These are phyloP conservation scores for Heteropelma amictum DNA, from an alignment of 2,888 invertebrate species.

Conservation along the genomic window DNA sequence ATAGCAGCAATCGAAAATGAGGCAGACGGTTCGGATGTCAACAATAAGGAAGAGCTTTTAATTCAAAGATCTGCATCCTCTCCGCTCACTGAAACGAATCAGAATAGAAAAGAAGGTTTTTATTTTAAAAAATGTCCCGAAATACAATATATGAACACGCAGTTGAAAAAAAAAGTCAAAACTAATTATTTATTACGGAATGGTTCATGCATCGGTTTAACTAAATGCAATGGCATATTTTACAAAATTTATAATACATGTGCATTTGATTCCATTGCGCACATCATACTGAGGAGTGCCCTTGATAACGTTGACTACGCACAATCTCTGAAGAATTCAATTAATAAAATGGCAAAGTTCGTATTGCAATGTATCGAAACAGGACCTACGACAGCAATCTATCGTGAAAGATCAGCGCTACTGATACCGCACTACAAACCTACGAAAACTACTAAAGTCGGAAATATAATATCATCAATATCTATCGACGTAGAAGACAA, in stretches of 20 bases:
- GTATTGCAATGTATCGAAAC: neutral
- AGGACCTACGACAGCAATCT: neutral
- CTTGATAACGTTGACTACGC: neutral
- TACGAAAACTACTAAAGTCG: neutral
- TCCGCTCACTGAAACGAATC: too few species aligned
- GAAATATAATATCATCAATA: neutral
- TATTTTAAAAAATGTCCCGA: neutral
- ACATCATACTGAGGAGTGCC: neutral
- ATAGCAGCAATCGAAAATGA: too few species aligned
- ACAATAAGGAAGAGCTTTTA: too few species aligned
- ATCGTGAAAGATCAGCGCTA: neutral
- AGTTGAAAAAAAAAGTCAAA: neutral
- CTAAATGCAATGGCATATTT: neutral
- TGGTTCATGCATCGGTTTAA: neutral
- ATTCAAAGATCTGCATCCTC: too few species aligned
- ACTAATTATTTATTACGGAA: neutral
- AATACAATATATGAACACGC: neutral
- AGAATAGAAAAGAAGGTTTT: neutral
- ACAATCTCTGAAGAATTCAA: neutral
- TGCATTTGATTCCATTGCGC: neutral
- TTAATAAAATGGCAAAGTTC: neutral
- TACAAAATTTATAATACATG: neutral
- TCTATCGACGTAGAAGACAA: neutral
- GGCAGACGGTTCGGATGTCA: too few species aligned
- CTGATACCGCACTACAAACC: neutral